These are phyloP conservation scores for Columba guinea DNA, from an alignment of 2,797 vertebrate genomes.

Conservation along the genomic window DNA sequence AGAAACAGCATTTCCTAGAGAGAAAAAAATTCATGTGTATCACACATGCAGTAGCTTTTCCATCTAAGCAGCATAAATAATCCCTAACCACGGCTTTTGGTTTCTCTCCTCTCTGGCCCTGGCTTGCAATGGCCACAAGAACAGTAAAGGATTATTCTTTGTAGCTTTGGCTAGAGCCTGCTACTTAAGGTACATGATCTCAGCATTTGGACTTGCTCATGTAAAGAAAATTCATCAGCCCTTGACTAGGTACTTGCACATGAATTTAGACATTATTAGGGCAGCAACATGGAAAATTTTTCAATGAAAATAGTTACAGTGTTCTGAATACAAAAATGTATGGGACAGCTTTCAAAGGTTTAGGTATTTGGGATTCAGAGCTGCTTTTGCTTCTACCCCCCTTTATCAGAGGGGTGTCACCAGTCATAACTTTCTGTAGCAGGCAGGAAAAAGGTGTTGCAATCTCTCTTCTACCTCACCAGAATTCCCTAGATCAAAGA, in stretches of 20 bases:
- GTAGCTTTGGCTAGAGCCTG: not conserved
- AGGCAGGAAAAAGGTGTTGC: not conserved
- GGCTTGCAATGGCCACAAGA: not conserved
- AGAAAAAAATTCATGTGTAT: not conserved
- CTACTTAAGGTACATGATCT: not conserved
- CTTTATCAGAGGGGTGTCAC: not conserved
- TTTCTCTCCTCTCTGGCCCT: not conserved
- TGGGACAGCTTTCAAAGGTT: not conserved
- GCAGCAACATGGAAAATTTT: not conserved
- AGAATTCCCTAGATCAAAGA: not conserved
- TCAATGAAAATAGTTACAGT: not conserved
- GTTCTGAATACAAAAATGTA: not conserved
- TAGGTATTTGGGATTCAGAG: not conserved
- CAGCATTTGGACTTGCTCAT: not conserved
- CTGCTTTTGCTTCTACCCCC: not conserved
- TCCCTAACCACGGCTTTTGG: not conserved
- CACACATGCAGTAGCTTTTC: not conserved
- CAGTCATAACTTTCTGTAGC: not conserved
- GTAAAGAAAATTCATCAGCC: not conserved
- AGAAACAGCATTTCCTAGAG: not conserved
- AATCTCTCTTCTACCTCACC: not conserved
- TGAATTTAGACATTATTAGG: not conserved
- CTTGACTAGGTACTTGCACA: no score
- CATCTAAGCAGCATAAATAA: not conserved
- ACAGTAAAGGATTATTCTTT: not conserved